Percentiles rank a stretch among this genome's conserved stretches.
phyloP scores from a whole-genome alignment of 1,140 invertebrate genomes.

The Musca vetustissima region DNA sequence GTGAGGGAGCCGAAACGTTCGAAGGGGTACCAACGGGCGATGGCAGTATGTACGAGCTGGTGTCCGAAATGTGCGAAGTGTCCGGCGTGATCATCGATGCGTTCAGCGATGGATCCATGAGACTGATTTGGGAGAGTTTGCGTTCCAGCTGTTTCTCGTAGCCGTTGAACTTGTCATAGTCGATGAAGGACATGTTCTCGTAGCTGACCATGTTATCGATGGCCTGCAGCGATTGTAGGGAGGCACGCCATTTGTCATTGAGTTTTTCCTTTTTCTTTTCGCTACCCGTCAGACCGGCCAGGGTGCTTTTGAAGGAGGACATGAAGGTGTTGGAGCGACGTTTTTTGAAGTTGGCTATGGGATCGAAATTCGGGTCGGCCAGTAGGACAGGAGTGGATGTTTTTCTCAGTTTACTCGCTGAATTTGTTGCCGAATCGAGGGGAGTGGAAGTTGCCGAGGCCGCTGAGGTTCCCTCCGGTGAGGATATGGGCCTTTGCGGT shows the following conservation, averaged over 20 bases:
- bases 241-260: slow-evolving; percentile 54
- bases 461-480: slow-evolving; percentile 7
- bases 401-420: neutral
- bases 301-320: slow-evolving; percentile 43
- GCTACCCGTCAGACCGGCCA: slow-evolving; percentile 31
- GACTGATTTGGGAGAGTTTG: slow-evolving; percentile 45
- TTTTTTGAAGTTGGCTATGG: slow-evolving; percentile 47
- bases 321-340: slow-evolving; percentile 46
- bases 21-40: neutral
- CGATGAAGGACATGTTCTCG: slow-evolving; percentile 54
- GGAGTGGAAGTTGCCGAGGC: slow-evolving; percentile 19
- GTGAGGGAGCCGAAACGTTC: slow-evolving; percentile 27
- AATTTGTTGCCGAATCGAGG: neutral
- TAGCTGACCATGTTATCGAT: slow-evolving; percentile 56
- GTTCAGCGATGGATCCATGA: slow-evolving; percentile 36
- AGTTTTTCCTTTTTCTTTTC: slow-evolving; percentile 48
- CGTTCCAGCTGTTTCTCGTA: slow-evolving; percentile 53
- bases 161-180: slow-evolving; percentile 54
- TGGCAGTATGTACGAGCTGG: neutral
- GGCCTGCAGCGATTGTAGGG: slow-evolving; percentile 51
- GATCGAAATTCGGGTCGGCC: slow-evolving; percentile 34
- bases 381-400: slow-evolving; percentile 32
- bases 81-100: slow-evolving; percentile 20
- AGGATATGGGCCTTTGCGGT: slow-evolving; percentile 29
- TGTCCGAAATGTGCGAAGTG: neutral